Conservation (phyloP, 1,140 invertebrate species). For the Brachionus sp. region DNA sequence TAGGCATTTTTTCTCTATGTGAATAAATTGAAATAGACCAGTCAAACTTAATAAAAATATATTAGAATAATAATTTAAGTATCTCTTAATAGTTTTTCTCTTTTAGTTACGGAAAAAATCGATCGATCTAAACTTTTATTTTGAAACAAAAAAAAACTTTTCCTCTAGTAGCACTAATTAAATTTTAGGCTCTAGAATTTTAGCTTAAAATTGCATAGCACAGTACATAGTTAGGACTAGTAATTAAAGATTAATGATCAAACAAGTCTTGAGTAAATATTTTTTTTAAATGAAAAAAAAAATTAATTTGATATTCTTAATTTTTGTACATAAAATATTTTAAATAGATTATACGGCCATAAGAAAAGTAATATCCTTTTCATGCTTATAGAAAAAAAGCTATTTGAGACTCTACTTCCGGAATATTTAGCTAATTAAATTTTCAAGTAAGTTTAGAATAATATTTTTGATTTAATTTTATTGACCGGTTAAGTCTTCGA, state of each 20-base stretch:
- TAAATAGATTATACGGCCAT: background rate
- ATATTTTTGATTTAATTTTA: background rate
- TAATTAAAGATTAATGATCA: constrained; percentile 31
- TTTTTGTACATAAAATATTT: background rate
- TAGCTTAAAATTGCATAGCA: background rate
- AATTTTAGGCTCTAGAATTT: background rate
- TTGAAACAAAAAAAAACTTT: background rate
- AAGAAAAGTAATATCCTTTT: constrained; percentile 4
- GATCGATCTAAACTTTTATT: background rate
- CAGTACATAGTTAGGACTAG: background rate
- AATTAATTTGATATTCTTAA: background rate
- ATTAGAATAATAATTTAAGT: background rate
- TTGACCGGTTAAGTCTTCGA: background rate
- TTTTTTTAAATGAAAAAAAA: background rate
- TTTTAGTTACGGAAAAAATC: background rate
- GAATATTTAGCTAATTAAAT: background rate
- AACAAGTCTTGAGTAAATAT: background rate
- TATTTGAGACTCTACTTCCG: background rate
- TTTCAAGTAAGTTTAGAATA: background rate
- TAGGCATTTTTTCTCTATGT: background rate
- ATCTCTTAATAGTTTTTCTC: background rate
- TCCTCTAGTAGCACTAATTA: background rate
- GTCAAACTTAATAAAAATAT: background rate
- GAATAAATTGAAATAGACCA: background rate
- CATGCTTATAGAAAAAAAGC: background rate